phyloP scores from a whole-genome alignment of 2,888 invertebrate species.

The Meiosimyza decipiens region DNA sequence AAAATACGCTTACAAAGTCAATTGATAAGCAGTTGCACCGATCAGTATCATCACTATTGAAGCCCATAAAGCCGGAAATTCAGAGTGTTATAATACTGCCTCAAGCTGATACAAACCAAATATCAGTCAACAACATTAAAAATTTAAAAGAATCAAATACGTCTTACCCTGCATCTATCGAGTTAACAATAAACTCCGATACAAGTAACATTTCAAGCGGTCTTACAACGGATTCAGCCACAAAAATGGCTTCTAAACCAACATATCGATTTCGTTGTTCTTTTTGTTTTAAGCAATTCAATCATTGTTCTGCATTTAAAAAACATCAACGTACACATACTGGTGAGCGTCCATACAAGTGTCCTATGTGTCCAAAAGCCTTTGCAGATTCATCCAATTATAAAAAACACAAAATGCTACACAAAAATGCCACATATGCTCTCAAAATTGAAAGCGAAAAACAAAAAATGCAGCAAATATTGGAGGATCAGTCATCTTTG shows the following conservation, averaged over 20 bases:
- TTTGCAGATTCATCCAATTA: constrained; percentile 70
- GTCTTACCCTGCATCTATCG: too few species aligned
- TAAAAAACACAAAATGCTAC: constrained; percentile 48
- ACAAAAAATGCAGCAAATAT: constrained; percentile 24
- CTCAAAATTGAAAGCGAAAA: constrained; percentile 30
- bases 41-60: too few species aligned
- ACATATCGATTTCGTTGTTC: constrained; percentile 38
- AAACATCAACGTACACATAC: constrained; percentile 51
- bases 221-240: background rate
- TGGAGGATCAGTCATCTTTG: constrained; percentile 18
- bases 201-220: too few species aligned
- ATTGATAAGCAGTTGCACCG: too few species aligned
- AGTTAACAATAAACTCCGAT: background rate
- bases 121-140: background rate
- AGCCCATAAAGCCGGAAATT: constrained; percentile 8
- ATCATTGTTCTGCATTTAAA: constrained; percentile 43
- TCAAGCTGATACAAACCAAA: background rate
- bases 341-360: constrained; percentile 75
- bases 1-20: background rate
- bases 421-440: constrained; percentile 45
- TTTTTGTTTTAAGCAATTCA: constrained; percentile 46
- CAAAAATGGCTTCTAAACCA: background rate
- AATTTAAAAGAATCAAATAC: too few species aligned
- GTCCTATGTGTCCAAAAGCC: constrained; percentile 73
- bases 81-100: constrained; percentile 39